A percentile compares a stretch with the other conserved stretches of the same genome.
Evolutionary conservation across 2,113 vertebrate genomes (phyloP).

Genomic region (Rostratula benghalensis): DNA sequence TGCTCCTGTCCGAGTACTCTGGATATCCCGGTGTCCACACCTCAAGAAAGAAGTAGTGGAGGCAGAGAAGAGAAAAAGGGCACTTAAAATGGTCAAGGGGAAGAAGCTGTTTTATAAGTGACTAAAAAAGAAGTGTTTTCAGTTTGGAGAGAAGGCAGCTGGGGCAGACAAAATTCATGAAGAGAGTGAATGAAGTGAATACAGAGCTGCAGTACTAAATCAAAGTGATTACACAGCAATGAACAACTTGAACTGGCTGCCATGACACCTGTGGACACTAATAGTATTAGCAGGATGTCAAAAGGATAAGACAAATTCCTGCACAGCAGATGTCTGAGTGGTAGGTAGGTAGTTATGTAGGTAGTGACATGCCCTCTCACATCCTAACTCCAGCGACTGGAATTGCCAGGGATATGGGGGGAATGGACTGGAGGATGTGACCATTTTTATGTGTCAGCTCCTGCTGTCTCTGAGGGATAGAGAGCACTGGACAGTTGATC

Average conservation of each 20-base stretch:
- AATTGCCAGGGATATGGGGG: background rate
- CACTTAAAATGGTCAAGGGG: background rate
- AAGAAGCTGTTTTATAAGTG: background rate
- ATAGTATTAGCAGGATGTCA: background rate
- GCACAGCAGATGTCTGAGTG: background rate
- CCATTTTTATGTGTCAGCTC: background rate
- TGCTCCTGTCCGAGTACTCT: background rate
- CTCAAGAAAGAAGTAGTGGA: background rate
- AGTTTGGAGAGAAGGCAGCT: background rate
- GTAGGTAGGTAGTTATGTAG: background rate
- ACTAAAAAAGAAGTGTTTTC: background rate
- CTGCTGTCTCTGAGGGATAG: background rate
- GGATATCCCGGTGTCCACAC: background rate
- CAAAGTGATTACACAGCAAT: background rate
- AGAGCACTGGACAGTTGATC: background rate
- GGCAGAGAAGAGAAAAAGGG: background rate
- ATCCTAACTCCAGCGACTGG: background rate
- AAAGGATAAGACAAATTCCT: background rate
- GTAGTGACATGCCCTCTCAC: background rate
- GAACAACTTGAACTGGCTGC: background rate
- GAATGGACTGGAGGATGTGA: background rate
- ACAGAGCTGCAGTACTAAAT: background rate
- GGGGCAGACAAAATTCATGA: background rate
- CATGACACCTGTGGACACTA: background rate
- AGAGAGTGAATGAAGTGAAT: background rate